These are phyloP conservation scores for Trachemys scripta DNA, from an alignment of 2,113 vertebrate genomes.

Conservation along the genomic window DNA sequence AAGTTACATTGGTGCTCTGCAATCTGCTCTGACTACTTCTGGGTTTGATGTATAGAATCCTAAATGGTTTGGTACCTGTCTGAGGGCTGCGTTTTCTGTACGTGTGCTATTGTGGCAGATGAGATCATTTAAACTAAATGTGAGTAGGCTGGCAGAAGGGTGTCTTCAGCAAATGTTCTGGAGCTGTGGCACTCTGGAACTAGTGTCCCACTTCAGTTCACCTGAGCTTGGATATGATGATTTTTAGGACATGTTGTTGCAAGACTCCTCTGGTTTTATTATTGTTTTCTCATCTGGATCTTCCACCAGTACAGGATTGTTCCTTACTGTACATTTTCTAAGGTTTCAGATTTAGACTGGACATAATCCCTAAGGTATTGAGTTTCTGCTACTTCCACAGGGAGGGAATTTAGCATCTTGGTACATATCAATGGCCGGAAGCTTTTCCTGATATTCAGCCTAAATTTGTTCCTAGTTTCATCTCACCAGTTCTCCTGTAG, in stretches of 20 bases:
- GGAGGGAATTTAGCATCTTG: background rate
- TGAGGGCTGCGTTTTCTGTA: background rate
- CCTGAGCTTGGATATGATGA: background rate
- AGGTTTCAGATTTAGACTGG: background rate
- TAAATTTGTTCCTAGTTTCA: constrained; percentile 37
- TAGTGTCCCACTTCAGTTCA: background rate
- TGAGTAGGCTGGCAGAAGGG: background rate
- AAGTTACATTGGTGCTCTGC: background rate
- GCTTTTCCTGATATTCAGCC: background rate
- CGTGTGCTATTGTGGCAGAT: background rate
- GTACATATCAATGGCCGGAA: background rate
- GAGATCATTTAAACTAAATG: background rate
- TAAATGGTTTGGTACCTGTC: background rate
- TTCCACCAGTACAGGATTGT: background rate
- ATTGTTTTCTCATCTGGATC: background rate
- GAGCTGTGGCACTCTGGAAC: background rate
- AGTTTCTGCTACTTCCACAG: background rate
- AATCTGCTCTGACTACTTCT: background rate
- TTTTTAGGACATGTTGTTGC: background rate
- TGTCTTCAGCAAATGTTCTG: background rate
- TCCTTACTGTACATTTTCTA: background rate
- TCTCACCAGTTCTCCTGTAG: background rate
- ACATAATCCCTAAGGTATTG: background rate
- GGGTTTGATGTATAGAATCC: background rate
- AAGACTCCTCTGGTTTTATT: background rate